Evolutionary conservation across 2,797 vertebrate species (phyloP).

Genomic region (Echiichthys vipera): DNA sequence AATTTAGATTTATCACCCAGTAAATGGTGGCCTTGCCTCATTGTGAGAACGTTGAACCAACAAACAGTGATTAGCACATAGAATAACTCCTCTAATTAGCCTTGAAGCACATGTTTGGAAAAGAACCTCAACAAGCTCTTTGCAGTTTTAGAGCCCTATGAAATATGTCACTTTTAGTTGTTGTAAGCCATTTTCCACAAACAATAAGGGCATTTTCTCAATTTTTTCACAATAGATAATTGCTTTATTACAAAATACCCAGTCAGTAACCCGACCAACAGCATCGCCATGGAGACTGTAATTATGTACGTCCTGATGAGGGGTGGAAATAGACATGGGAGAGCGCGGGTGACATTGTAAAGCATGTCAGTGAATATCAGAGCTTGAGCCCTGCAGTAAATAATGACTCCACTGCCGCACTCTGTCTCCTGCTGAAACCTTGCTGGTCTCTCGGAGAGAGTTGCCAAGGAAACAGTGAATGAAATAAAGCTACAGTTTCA

Average conservation of each 20-base stretch:
- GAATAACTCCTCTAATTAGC: slow-evolving; percentile 73
- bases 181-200: slow-evolving; percentile 25
- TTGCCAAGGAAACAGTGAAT: slow-evolving; percentile 87
- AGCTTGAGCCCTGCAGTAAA: slow-evolving; percentile 82
- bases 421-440: slow-evolving; percentile 79
- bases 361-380: slow-evolving; percentile 79
- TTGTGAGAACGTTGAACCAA: slow-evolving; percentile 69
- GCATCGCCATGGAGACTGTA: slow-evolving; percentile 84
- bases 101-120: slow-evolving; percentile 54
- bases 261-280: slow-evolving; percentile 60
- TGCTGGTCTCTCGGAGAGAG: slow-evolving; percentile 68
- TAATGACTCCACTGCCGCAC: slow-evolving; percentile 76
- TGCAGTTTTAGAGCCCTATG: neutral
- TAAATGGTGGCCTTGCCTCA: slow-evolving; percentile 69
- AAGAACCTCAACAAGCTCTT: slow-evolving; percentile 12
- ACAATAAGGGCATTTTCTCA: slow-evolving; percentile 12
- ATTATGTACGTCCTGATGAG: slow-evolving; percentile 80
- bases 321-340: slow-evolving; percentile 71
- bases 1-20: slow-evolving; percentile 81
- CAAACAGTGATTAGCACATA: slow-evolving; percentile 69
- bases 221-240: slow-evolving; percentile 61
- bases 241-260: slow-evolving; percentile 70
- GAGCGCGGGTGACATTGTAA: slow-evolving; percentile 65
- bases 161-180: slow-evolving; percentile 6
- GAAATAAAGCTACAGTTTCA: slow-evolving; percentile 78